Evolutionary conservation across 2,113 vertebrate genomes (phyloP).

Genomic region (Crypturellus undulatus): DNA sequence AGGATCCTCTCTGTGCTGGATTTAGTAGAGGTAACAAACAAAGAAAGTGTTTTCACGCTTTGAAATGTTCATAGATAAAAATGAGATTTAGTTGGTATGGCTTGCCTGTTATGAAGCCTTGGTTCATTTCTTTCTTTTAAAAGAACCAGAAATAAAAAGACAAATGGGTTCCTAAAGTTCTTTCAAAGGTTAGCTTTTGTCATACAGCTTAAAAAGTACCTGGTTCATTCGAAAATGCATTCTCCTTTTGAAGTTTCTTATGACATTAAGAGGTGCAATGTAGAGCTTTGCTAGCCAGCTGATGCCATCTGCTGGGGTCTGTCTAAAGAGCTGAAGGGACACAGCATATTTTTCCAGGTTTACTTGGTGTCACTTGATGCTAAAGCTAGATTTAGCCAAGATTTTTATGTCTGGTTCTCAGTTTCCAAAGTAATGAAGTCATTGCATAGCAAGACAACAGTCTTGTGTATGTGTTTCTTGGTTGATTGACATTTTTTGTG

Average conservation of each 20-base stretch:
- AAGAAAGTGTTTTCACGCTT: neutral
- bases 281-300: conserved; percentile 13
- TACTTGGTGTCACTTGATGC: neutral
- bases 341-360: neutral
- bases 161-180: neutral
- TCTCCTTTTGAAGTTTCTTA: neutral
- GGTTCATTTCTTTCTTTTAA: neutral
- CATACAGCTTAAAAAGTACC: neutral
- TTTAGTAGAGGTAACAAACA: neutral
- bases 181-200: neutral
- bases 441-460: neutral
- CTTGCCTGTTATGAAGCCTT: neutral
- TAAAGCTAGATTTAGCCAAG: neutral
- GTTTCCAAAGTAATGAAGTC: neutral
- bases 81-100: neutral
- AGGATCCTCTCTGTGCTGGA: neutral
- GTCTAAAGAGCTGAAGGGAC: neutral
- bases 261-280: neutral
- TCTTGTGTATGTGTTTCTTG: neutral
- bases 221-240: neutral
- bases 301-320: conserved; percentile 62
- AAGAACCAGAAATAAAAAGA: neutral
- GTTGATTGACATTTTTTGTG: accelerated
- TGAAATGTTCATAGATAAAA: neutral
- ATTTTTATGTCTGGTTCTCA: neutral